phyloP scores from a whole-genome alignment of 2,113 vertebrate genomes.

The Mustela nigripes region DNA sequence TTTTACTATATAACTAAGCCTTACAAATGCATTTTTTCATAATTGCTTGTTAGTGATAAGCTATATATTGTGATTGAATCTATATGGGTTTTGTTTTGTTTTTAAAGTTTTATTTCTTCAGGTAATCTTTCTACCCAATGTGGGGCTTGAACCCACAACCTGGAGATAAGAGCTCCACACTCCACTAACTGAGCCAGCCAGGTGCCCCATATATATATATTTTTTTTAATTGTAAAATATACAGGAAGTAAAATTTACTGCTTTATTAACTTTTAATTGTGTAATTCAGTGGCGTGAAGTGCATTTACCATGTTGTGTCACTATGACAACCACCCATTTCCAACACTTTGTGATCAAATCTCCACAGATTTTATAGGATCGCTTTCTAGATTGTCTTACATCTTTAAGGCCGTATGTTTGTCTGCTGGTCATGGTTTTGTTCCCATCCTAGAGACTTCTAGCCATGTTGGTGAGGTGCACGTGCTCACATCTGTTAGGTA shows the following conservation, averaged over 20 bases:
- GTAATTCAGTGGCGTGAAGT: background rate
- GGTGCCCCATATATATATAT: background rate
- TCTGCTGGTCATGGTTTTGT: background rate
- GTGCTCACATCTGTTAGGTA: background rate
- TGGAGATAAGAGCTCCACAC: background rate
- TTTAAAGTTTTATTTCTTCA: background rate
- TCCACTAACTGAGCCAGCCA: background rate
- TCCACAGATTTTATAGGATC: background rate
- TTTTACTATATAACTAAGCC: background rate
- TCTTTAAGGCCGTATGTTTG: too few relatives aligned
- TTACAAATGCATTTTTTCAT: background rate
- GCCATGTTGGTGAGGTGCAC: background rate
- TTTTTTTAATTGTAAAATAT: background rate
- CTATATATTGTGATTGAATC: background rate
- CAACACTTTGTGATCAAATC: background rate
- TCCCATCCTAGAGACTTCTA: background rate
- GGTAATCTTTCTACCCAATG: background rate
- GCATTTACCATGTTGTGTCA: background rate
- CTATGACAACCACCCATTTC: too few relatives aligned
- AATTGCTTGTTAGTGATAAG: background rate
- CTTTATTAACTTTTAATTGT: conserved; percentile 1
- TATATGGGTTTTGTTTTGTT: background rate
- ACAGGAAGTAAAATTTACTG: background rate
- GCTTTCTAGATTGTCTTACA: background rate
- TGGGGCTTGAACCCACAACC: background rate